A percentile compares a stretch with the other conserved stretches of the same genome.
These are phyloP conservation scores for Ascaphus truei DNA, from an alignment of 2,113 vertebrate species.

Conservation along the genomic window DNA sequence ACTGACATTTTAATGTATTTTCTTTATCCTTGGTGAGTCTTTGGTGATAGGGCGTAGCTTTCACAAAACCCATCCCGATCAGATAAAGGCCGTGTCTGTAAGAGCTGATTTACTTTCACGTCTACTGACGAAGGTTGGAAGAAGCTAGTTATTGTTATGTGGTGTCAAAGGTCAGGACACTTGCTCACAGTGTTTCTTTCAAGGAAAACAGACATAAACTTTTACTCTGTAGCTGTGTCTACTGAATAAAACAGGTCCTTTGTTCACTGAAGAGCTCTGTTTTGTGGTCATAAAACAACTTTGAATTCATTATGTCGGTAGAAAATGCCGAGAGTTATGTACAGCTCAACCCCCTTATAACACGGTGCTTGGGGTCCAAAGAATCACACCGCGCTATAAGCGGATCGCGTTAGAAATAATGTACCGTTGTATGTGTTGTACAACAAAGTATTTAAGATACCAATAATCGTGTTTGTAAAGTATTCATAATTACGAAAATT, in stretches of 20 bases:
- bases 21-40: not conserved
- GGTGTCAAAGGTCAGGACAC: slow-evolving; percentile 4
- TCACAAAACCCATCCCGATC: slow-evolving; percentile 9
- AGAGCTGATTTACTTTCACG: not conserved
- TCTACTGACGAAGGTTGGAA: not conserved
- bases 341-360: too few relatives aligned
- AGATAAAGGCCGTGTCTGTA: not conserved
- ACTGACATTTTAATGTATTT: slow-evolving; percentile 11
- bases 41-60: not conserved
- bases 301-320: too few relatives aligned
- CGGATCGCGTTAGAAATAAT: too few relatives aligned
- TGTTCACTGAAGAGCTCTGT: not conserved
- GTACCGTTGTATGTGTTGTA: too few relatives aligned
- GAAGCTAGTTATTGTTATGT: not conserved
- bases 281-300: slow-evolving; percentile 5
- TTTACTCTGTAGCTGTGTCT: not conserved
- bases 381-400: too few relatives aligned
- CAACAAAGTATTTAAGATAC: too few relatives aligned
- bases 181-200: not conserved
- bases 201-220: not conserved
- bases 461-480: too few relatives aligned
- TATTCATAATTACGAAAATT: too few relatives aligned
- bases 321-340: too few relatives aligned
- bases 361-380: too few relatives aligned
- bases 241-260: not conserved